Evolutionary conservation across 2,113 vertebrate species (phyloP).

Genomic region (Myiozetetes cayanensis): DNA sequence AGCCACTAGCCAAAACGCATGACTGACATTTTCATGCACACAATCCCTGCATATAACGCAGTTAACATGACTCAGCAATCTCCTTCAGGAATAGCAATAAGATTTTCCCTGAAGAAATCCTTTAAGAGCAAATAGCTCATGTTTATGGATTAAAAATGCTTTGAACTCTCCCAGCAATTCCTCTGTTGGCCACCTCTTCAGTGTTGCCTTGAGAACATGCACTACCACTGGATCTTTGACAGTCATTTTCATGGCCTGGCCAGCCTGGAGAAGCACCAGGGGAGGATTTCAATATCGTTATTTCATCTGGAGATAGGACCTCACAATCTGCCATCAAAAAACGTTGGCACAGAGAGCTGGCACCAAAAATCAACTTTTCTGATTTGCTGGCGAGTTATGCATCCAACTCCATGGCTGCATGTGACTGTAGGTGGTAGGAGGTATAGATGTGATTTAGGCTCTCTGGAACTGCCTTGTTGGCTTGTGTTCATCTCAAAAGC

Average conservation of each 20-base stretch:
- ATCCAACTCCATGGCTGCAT: not conserved
- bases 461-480: not conserved
- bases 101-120: slow-evolving; percentile 33
- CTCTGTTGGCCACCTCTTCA: slow-evolving; percentile 29
- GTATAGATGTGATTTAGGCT: not conserved
- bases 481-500: not conserved
- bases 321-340: not conserved
- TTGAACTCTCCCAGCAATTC: slow-evolving; percentile 57
- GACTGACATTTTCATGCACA: slow-evolving; percentile 32
- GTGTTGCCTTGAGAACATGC: slow-evolving; percentile 22
- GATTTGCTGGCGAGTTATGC: not conserved
- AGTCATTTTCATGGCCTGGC: slow-evolving; percentile 29
- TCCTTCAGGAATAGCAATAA: slow-evolving; percentile 30
- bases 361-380: not conserved
- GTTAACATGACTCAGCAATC: slow-evolving; percentile 54
- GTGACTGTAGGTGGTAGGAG: not conserved
- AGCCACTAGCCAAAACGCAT: slow-evolving; percentile 40
- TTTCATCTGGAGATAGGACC: not conserved
- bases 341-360: not conserved
- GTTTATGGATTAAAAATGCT: slow-evolving; percentile 57
- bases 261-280: not conserved
- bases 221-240: slow-evolving; percentile 15
- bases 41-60: slow-evolving; percentile 1
- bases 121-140: slow-evolving; percentile 60
- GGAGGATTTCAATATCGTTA: not conserved